Evolutionary conservation across 2,888 invertebrate species (phyloP).

Genomic region (Parnassius smintheus): DNA sequence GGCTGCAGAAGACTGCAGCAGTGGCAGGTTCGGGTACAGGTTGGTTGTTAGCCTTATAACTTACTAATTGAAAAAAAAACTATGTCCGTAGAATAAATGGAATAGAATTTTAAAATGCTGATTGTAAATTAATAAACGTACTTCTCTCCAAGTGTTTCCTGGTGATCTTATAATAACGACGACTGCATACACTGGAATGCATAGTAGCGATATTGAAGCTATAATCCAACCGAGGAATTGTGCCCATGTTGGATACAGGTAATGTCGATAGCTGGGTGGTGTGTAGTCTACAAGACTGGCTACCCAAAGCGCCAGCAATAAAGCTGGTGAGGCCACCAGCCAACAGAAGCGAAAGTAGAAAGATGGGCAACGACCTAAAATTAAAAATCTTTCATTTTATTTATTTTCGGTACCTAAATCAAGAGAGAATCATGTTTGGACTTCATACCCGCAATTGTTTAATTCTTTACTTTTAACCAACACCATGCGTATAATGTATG

Average conservation of each 20-base stretch:
- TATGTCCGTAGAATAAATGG: too few species aligned
- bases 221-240: slow-evolving; percentile 93
- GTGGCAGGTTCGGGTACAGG: too few species aligned
- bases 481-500: too few species aligned
- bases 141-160: slow-evolving; percentile 87
- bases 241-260: slow-evolving; percentile 92
- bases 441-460: too few species aligned
- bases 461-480: too few species aligned
- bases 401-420: too few species aligned
- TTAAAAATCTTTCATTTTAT: slow-evolving; percentile 9
- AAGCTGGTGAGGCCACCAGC: slow-evolving; percentile 89
- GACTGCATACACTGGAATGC: slow-evolving; percentile 91
- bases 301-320: slow-evolving; percentile 93
- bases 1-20: too few species aligned
- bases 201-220: slow-evolving; percentile 89
- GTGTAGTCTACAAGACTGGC: slow-evolving; percentile 93
- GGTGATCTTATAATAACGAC: slow-evolving; percentile 86
- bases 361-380: slow-evolving; percentile 83
- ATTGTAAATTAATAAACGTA: slow-evolving; percentile 51
- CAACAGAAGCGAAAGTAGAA: slow-evolving; percentile 93
- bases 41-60: too few species aligned
- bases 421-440: too few species aligned
- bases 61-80: too few species aligned
- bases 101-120: neutral
- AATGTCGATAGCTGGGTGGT: slow-evolving; percentile 91